phyloP scores from a whole-genome alignment of 2,888 invertebrate species.

The Anodontia alba region DNA sequence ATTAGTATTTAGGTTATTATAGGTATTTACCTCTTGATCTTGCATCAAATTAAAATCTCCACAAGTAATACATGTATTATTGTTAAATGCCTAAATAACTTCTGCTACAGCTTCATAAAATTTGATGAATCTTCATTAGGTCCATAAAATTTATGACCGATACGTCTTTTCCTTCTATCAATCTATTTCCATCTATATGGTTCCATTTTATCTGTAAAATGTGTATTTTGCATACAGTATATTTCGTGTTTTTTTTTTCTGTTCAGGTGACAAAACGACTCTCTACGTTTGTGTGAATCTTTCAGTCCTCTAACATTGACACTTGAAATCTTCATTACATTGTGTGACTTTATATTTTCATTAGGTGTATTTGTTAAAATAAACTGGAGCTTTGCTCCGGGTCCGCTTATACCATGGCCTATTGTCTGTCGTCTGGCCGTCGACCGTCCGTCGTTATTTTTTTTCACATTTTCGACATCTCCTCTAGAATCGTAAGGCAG shows the following conservation, averaged over 20 bases:
- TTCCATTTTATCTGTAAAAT: conserved; percentile 20
- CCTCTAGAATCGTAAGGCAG: too few relatives aligned
- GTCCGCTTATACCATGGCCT: too few relatives aligned
- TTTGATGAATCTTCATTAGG: conserved; percentile 14
- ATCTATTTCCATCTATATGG: conserved; percentile 11
- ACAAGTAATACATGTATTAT: conserved; percentile 15
- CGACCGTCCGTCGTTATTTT: too few relatives aligned
- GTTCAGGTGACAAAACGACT: conserved; percentile 14
- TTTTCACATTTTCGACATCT: too few relatives aligned
- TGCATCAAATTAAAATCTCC: conserved; percentile 26
- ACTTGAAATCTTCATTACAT: neutral
- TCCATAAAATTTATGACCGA: conserved; percentile 6
- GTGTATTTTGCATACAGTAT: conserved; percentile 17
- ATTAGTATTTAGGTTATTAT: conserved; percentile 17
- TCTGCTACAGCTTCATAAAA: neutral
- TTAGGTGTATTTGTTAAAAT: too few relatives aligned
- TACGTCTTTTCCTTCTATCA: neutral
- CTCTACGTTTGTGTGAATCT: conserved; percentile 6
- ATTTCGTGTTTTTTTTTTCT: neutral
- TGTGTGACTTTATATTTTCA: neutral
- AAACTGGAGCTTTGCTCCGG: too few relatives aligned
- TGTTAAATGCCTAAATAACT: conserved; percentile 15
- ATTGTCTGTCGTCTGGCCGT: too few relatives aligned
- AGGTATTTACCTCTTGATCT: neutral
- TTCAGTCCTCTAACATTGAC: neutral